Conservation (phyloP, 2,888 invertebrate genomes). For the Esperia sulphurella region DNA sequence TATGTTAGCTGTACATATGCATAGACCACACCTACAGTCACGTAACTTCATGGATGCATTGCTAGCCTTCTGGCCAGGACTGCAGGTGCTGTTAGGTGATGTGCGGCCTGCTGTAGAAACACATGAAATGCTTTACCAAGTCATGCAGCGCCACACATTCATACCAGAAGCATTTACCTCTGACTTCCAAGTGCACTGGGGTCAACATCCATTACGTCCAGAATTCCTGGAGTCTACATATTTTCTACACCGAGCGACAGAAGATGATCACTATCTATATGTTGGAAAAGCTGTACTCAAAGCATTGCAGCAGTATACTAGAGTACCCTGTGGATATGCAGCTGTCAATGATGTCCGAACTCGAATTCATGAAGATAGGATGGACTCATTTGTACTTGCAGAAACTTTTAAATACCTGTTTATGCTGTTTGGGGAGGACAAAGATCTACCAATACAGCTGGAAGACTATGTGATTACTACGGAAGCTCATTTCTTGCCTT, state of each 20-base stretch:
- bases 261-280: slow-evolving; percentile 96
- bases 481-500: slow-evolving; percentile 96
- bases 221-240: slow-evolving; percentile 99
- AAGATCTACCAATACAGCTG: slow-evolving; percentile 88
- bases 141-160: slow-evolving; percentile 98
- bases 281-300: slow-evolving; percentile 92
- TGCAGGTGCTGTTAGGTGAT: slow-evolving; percentile 94
- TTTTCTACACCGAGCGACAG: slow-evolving; percentile 96
- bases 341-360: slow-evolving; percentile 97
- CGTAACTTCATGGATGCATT: slow-evolving; percentile 98
- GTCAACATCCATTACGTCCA: slow-evolving; percentile 96
- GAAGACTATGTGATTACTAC: slow-evolving; percentile 95
- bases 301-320: slow-evolving; percentile 92
- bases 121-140: slow-evolving; percentile 99
- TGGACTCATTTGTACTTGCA: slow-evolving; percentile 98
- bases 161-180: slow-evolving; percentile 99
- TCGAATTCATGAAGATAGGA: slow-evolving; percentile 94
- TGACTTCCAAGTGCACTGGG: slow-evolving; percentile 99
- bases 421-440: slow-evolving; percentile 92
- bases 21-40: slow-evolving; percentile 95
- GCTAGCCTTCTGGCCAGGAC: slow-evolving; percentile 98
- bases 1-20: slow-evolving; percentile 97
- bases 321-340: slow-evolving; percentile 98
- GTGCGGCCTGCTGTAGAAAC: slow-evolving; percentile 98
- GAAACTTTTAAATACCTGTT: slow-evolving; percentile 99